phyloP scores from a whole-genome alignment of 2,113 vertebrate genomes.

The Pseudonaja textilis region DNA sequence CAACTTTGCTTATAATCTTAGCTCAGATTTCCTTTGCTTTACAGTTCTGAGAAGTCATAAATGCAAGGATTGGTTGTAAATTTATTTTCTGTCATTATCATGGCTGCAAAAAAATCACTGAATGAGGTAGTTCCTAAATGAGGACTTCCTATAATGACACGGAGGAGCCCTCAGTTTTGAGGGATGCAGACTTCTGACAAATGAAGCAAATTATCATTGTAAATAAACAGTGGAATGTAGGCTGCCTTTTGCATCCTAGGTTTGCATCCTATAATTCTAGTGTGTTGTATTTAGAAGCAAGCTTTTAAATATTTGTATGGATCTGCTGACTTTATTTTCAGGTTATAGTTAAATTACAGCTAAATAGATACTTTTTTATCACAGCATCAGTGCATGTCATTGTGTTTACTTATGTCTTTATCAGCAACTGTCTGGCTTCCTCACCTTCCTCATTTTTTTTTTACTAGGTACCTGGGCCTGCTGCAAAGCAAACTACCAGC shows the following conservation, averaged over 20 bases:
- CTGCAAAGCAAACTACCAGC: neutral
- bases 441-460: neutral
- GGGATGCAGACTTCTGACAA: neutral
- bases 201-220: neutral
- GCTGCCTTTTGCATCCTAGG: neutral
- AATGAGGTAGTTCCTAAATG: neutral
- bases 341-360: neutral
- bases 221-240: neutral
- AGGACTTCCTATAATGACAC: constrained; percentile 8
- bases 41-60: neutral
- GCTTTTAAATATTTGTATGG: neutral
- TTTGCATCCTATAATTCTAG: neutral
- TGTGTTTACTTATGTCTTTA: neutral
- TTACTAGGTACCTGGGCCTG: neutral
- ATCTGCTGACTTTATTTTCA: neutral
- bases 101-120: neutral
- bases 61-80: neutral
- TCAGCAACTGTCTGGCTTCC: neutral
- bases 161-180: constrained; percentile 10
- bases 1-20: neutral
- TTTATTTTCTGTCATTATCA: neutral
- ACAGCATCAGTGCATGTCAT: neutral
- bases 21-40: neutral
- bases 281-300: neutral
- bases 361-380: neutral